A percentile compares a stretch with the other conserved stretches of the same genome.
Conservation (phyloP, 2,113 vertebrate species). For the Oceanites oceanicus region DNA sequence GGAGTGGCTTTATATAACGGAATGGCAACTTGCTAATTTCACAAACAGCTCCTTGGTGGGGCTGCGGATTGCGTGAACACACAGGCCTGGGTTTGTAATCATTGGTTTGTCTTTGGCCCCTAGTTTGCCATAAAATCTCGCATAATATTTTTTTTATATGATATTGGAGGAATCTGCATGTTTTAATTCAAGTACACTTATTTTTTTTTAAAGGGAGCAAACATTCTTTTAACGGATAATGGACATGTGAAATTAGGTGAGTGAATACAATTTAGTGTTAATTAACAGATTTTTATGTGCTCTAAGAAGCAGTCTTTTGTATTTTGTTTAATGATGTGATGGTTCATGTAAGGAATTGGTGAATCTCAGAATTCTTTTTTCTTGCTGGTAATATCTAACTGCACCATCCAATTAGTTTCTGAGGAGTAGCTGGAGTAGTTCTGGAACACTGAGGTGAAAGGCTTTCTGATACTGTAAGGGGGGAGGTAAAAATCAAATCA, state of each 20-base stretch:
- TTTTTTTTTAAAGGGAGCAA: constrained; percentile 87
- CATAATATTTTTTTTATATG: not conserved
- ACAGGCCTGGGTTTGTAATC: not conserved
- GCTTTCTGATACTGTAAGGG: not conserved
- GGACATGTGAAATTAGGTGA: constrained; percentile 98
- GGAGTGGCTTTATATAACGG: not conserved
- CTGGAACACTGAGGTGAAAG: not conserved
- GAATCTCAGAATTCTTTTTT: not conserved
- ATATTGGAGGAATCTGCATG: not conserved
- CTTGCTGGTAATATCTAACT: not conserved
- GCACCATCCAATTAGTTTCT: not conserved
- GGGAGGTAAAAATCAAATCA: not conserved
- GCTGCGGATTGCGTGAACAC: not conserved
- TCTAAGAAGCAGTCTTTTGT: not conserved
- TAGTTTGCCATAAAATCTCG: not conserved
- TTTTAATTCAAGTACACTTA: constrained; percentile 51
- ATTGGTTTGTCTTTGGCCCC: not conserved
- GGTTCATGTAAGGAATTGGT: not conserved
- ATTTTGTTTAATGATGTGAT: not conserved
- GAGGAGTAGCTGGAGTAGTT: not conserved
- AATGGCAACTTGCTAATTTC: not conserved
- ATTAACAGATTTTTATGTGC: not conserved
- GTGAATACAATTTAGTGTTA: constrained; percentile 18
- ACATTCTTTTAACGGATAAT: constrained; percentile 97
- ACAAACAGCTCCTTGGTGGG: not conserved